Percentiles rank a stretch among this genome's conserved stretches.
Evolutionary conservation across 2,797 vertebrate genomes (phyloP).

Genomic region (Poeciliopsis presidionis): DNA sequence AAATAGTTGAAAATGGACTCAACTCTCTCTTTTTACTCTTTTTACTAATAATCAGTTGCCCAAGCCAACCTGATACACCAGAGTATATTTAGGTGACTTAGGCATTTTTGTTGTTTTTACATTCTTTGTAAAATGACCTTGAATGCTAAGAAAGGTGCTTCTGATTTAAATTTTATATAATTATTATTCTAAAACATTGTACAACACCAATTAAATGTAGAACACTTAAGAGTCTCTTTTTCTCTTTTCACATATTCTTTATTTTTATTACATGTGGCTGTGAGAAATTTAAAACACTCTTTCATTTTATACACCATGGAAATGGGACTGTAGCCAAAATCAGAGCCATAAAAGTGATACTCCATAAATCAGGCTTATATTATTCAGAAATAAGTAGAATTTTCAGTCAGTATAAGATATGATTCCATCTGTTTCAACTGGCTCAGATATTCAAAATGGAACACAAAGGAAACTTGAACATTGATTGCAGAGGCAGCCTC

Average conservation of each 20-base stretch:
- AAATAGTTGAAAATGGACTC: not conserved
- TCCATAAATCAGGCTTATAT: constrained; percentile 18
- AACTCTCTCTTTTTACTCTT: not conserved
- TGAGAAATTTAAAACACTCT: not conserved
- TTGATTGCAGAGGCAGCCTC: not conserved
- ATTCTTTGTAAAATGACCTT: no score
- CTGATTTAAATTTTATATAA: no score
- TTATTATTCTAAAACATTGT: not conserved
- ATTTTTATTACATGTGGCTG: not conserved
- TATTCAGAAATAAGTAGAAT: constrained; percentile 13
- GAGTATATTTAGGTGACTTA: not conserved
- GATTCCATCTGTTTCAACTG: constrained; percentile 43
- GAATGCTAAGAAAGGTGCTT: no score
- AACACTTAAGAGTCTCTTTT: not conserved
- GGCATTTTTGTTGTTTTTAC: no score
- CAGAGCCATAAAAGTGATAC: not conserved
- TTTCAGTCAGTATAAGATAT: constrained; percentile 22
- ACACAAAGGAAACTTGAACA: constrained; percentile 19
- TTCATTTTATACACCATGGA: not conserved
- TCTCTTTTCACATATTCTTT: not conserved
- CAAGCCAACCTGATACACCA: not conserved
- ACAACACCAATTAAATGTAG: not conserved
- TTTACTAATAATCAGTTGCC: not conserved
- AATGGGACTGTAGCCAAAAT: not conserved
- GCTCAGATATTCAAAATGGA: constrained; percentile 21